Evolutionary conservation across 2,888 invertebrate species (phyloP).

Genomic region (Odontocerum albicorne): DNA sequence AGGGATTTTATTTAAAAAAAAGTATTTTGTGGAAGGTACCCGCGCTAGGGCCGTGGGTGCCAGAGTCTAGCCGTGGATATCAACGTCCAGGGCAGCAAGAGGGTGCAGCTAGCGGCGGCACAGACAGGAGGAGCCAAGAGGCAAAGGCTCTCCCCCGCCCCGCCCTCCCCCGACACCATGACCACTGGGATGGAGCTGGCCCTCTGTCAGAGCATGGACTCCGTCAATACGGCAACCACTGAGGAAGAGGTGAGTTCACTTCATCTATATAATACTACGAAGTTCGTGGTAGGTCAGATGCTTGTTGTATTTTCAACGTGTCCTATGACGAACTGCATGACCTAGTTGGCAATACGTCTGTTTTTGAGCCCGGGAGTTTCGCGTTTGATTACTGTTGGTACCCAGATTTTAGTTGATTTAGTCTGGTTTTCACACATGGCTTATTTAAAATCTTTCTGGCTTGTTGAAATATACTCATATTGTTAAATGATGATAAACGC

Average conservation of each 20-base stretch:
- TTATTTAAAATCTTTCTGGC: too few relatives aligned
- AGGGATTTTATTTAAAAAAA: not conserved
- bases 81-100: constrained; percentile 60
- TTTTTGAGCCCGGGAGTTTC: too few relatives aligned
- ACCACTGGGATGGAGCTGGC: constrained; percentile 64
- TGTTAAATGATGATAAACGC: too few relatives aligned
- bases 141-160: constrained; percentile 61
- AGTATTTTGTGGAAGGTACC: constrained; percentile 27
- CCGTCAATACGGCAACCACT: constrained; percentile 91
- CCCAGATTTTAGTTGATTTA: too few relatives aligned
- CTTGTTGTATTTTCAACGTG: too few relatives aligned
- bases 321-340: too few relatives aligned
- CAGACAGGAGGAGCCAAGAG: constrained; percentile 63
- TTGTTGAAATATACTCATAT: too few relatives aligned
- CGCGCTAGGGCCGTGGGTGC: constrained; percentile 36
- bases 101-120: constrained; percentile 63
- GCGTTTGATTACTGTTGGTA: too few relatives aligned
- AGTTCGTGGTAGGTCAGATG: too few relatives aligned
- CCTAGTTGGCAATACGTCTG: too few relatives aligned
- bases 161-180: constrained; percentile 48
- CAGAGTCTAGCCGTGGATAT: constrained; percentile 59
- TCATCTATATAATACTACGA: too few relatives aligned
- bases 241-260: constrained; percentile 94
- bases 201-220: constrained; percentile 96
- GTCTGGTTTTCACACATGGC: too few relatives aligned